These are phyloP conservation scores for Falco cherrug DNA, from an alignment of 2,797 vertebrate species.

Conservation along the genomic window DNA sequence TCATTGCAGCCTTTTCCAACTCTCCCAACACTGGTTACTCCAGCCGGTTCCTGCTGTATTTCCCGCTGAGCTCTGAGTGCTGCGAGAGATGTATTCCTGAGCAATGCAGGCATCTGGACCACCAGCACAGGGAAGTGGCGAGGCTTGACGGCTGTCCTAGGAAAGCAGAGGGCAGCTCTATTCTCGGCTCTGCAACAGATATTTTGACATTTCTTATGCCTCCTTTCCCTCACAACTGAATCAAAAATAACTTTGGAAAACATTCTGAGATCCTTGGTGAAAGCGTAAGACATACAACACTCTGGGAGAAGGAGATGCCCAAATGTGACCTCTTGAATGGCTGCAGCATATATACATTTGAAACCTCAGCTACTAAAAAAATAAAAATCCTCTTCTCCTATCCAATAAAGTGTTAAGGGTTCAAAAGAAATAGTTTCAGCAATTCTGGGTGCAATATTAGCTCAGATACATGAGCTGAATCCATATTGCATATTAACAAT, in stretches of 20 bases:
- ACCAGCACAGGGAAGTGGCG: not conserved
- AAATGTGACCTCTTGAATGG: not conserved
- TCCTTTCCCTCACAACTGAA: not conserved
- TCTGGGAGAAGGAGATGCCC: not conserved
- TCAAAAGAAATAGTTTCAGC: not conserved
- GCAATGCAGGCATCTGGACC: not conserved
- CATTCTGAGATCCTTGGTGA: not conserved
- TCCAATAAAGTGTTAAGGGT: not conserved
- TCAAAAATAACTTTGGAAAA: not conserved
- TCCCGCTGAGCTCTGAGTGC: not conserved
- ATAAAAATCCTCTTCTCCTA: not conserved
- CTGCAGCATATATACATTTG: not conserved
- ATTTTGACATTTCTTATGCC: not conserved
- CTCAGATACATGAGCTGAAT: not conserved
- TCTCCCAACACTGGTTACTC: not conserved
- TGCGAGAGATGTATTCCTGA: not conserved
- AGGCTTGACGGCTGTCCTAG: not conserved
- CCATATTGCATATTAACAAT: not conserved
- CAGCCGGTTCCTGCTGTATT: not conserved
- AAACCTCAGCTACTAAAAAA: not conserved
- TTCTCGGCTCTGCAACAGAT: not conserved
- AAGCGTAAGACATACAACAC: not conserved
- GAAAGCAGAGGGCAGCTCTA: not conserved
- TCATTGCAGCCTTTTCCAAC: not conserved
- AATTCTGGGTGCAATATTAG: constrained; percentile 23